These are phyloP conservation scores for Microcebus jonahi DNA, from an alignment of 2,113 vertebrate genomes.

Conservation along the genomic window DNA sequence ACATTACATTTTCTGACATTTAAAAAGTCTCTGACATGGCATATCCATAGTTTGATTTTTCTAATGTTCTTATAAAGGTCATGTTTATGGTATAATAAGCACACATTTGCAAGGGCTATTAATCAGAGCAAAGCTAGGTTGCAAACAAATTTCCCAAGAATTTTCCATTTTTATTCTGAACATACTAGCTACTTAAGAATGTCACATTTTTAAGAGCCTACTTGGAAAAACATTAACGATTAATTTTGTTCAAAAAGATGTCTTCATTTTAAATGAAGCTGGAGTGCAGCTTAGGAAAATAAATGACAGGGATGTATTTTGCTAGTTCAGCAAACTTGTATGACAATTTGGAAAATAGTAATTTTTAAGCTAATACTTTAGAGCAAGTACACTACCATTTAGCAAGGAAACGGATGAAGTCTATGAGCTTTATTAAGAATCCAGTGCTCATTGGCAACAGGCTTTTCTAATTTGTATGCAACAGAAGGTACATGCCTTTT, in stretches of 20 bases:
- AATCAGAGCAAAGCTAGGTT: slow-evolving; percentile 80
- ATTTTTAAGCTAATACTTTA: slow-evolving; percentile 21
- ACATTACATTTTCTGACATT: slow-evolving; percentile 82
- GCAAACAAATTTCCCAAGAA: slow-evolving; percentile 78
- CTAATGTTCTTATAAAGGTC: slow-evolving; percentile 84
- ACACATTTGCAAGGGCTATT: slow-evolving; percentile 84
- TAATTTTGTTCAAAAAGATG: slow-evolving; percentile 71
- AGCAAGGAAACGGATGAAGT: background rate
- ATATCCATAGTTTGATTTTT: slow-evolving; percentile 82
- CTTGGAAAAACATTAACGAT: slow-evolving; percentile 55
- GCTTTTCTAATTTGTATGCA: background rate
- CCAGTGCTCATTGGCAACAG: background rate
- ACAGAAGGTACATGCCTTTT: background rate
- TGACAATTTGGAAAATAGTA: slow-evolving; percentile 55
- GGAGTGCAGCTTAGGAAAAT: slow-evolving; percentile 45
- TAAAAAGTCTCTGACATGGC: slow-evolving; percentile 80
- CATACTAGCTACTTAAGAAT: slow-evolving; percentile 71
- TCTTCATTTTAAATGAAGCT: slow-evolving; percentile 76
- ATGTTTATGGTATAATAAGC: slow-evolving; percentile 85
- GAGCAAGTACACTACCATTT: slow-evolving; percentile 27
- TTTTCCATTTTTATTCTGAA: slow-evolving; percentile 75
- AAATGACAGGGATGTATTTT: slow-evolving; percentile 51
- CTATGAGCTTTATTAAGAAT: slow-evolving; percentile 48
- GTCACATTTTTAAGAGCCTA: slow-evolving; percentile 75
- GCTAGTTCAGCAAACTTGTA: slow-evolving; percentile 50